phyloP scores from a whole-genome alignment of 2,113 vertebrate species.

The Xyliphius kryptos region DNA sequence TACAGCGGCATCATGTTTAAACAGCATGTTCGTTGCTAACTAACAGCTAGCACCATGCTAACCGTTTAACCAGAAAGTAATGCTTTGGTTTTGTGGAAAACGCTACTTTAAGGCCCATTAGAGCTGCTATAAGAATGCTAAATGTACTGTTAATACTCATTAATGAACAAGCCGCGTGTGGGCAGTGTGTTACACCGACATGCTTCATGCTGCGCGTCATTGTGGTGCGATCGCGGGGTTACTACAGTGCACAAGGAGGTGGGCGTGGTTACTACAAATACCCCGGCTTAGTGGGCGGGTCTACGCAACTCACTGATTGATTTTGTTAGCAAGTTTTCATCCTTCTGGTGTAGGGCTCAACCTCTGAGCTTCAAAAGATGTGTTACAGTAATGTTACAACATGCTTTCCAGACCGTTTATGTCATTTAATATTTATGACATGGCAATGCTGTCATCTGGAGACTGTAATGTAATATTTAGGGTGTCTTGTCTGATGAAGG shows the following conservation, averaged over 20 bases:
- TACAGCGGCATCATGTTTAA: too few relatives aligned
- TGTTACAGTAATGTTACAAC: too few relatives aligned
- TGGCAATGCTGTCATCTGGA: too few relatives aligned
- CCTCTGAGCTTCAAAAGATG: too few relatives aligned
- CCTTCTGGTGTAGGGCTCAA: too few relatives aligned
- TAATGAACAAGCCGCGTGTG: not conserved
- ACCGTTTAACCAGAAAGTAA: not conserved
- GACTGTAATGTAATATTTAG: too few relatives aligned
- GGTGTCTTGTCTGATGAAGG: too few relatives aligned
- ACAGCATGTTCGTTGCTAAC: not conserved
- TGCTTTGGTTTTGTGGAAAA: not conserved
- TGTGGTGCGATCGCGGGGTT: slow-evolving; percentile 38
- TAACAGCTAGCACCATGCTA: not conserved
- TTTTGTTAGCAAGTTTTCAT: too few relatives aligned
- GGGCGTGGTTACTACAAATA: not conserved
- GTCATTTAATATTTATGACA: too few relatives aligned
- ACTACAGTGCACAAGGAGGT: slow-evolving; percentile 38
- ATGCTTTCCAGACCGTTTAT: too few relatives aligned
- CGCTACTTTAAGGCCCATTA: not conserved
- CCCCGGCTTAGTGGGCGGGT: not conserved
- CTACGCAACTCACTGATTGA: not conserved
- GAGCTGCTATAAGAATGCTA: too few relatives aligned
- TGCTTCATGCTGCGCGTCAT: slow-evolving; percentile 8
- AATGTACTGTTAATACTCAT: not conserved
- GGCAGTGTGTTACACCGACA: slow-evolving; percentile 1